phyloP scores from a whole-genome alignment of 2,113 vertebrate species.

The Odontesthes bonariensis region DNA sequence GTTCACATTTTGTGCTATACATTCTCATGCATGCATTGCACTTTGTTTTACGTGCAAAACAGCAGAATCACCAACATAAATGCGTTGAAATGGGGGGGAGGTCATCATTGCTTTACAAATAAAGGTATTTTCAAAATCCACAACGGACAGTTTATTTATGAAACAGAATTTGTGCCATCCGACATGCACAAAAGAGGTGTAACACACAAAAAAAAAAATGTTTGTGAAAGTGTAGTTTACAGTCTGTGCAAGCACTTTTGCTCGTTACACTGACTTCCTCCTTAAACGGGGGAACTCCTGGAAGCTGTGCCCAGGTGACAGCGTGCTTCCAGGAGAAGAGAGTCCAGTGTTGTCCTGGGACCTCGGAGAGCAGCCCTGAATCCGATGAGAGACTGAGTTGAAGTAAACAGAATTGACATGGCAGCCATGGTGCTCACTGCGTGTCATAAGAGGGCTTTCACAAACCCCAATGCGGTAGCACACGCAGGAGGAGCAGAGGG shows the following conservation, averaged over 20 bases:
- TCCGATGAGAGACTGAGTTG: conserved; percentile 87
- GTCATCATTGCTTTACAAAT: conserved; percentile 20
- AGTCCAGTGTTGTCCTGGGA: conserved; percentile 87
- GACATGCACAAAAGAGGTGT: conserved; percentile 49
- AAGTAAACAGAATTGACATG: conserved; percentile 88
- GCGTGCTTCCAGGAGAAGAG: conserved; percentile 88
- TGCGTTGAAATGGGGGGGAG: not conserved
- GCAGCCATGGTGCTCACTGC: conserved; percentile 78
- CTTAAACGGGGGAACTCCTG: conserved; percentile 77
- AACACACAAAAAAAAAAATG: conserved; percentile 38
- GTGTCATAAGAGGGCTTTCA: conserved; percentile 79
- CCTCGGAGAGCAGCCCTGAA: conserved; percentile 83
- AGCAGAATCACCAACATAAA: conserved; percentile 42
- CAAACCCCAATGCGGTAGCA: conserved; percentile 86
- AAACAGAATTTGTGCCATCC: conserved; percentile 29
- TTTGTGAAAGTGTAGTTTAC: conserved; percentile 39
- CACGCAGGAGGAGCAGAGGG: conserved; percentile 87
- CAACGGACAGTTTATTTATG: conserved; percentile 11
- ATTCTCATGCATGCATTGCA: conserved; percentile 66
- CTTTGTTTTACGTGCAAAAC: conserved; percentile 63
- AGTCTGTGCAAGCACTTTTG: conserved; percentile 40
- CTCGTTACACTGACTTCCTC: conserved; percentile 88
- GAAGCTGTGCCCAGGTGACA: conserved; percentile 79
- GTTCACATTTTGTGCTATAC: conserved; percentile 50
- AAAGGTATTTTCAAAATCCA: conserved; percentile 9